Evolutionary conservation across 2,797 vertebrate genomes (phyloP), one percentile per base, ranked within the genome.

Genomic region (Clangula hyemalis): DNA sequence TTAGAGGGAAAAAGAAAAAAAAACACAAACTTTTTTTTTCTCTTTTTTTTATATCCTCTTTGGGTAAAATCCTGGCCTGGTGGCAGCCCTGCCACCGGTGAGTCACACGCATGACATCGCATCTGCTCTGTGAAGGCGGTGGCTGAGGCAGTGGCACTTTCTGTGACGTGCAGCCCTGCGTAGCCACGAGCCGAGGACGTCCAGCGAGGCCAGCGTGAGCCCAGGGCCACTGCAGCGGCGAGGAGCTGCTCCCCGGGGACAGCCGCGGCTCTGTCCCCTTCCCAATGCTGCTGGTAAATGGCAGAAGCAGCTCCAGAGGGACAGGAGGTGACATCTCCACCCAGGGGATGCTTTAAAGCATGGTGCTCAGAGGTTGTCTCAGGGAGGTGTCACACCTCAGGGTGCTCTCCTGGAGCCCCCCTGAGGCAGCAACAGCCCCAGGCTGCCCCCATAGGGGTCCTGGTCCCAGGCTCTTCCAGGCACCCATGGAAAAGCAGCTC

Each of bases 171-270:
- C 53, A 58, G 73, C 41, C 64, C 68, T 20, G 47, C n/a, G 2
- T 3, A 20, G 20, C 66, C 6, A 3, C 36, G 19, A 65, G 8
- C 1, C 2, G 13, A 32, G 65, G 61, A 5, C 0, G 0, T 4
- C 18, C 60, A 61, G 28, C 0, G 7, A 34, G 65, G 65, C 20
- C 1, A 3, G 16, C 16, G 13, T 4, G 51, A 41, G 65, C 38
- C 66, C 6, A 0, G n/a, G 38, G 38, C 7, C 51, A 73, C 32
- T 15, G 3, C 18, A 41, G 72, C 34, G 1, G 3, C 0, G 10
- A 32, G 51, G 32, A 5, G 86, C 15, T 60, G 75, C 14, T 87
- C 20, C 28, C 27, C 4, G 1, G 32, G 54, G 56, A 32, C 17
- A 5, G 3, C 17, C 0, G 2, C 24, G 76, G 65, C 72, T 18